A percentile compares a stretch with the other conserved stretches of the same genome.
Conservation (phyloP, 2,888 invertebrate genomes). For the Spisula subtruncata region DNA sequence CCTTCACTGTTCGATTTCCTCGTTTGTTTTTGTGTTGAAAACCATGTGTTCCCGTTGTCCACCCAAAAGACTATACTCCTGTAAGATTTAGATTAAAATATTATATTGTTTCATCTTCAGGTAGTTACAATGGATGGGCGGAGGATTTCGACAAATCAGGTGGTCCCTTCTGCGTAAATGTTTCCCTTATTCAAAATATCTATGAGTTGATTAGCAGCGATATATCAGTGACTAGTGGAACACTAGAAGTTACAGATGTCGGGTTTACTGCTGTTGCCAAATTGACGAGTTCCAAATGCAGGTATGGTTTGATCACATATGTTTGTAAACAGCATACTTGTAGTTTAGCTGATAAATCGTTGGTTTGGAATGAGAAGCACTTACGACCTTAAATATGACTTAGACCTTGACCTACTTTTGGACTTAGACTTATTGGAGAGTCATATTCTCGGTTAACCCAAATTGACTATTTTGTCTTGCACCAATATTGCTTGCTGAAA, state of each 20-base stretch:
- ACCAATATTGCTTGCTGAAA: no score
- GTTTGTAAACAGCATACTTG: no score
- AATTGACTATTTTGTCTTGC: no score
- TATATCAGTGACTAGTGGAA: conserved; percentile 71
- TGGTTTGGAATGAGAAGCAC: no score
- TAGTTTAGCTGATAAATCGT: no score
- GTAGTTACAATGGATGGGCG: conserved; percentile 79
- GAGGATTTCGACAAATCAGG: conserved; percentile 78
- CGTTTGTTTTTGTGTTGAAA: no score
- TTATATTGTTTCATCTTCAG: conserved; percentile 55
- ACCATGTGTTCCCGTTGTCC: no score
- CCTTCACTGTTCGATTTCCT: no score
- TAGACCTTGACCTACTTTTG: no score
- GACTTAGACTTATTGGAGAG: no score
- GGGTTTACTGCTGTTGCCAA: conserved; percentile 72
- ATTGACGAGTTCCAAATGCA: conserved; percentile 68
- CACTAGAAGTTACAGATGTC: conserved; percentile 66
- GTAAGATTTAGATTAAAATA: neutral
- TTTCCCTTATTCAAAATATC: conserved; percentile 74
- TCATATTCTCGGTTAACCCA: no score
- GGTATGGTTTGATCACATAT: conserved; percentile 48
- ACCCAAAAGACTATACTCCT: neutral
- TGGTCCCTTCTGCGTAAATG: conserved; percentile 75
- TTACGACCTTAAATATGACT: no score
- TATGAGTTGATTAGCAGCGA: conserved; percentile 77